Percentiles rank a stretch among this genome's conserved stretches.
phyloP scores from a whole-genome alignment of 2,888 invertebrate genomes.

The Zygothrica quintamaculata region DNA sequence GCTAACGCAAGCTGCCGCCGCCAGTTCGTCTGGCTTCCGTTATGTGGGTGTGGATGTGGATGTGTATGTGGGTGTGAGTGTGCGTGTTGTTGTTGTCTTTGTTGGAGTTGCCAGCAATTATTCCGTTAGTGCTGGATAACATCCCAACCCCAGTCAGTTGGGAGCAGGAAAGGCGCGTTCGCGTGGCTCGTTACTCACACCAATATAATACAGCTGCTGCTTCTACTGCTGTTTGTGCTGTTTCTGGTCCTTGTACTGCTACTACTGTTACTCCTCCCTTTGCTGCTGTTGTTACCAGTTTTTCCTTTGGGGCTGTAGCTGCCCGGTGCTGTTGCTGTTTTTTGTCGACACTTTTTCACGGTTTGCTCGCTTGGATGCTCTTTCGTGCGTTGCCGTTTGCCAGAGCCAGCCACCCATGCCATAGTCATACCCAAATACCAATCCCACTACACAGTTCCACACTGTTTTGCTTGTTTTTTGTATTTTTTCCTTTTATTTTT shows the following conservation, averaged over 20 bases:
- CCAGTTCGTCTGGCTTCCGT: conserved; percentile 75
- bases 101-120: conserved; percentile 76
- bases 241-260: conserved; percentile 26
- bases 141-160: conserved; percentile 36
- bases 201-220: conserved; percentile 70
- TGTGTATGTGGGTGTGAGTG: conserved; percentile 17
- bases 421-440: conserved; percentile 14
- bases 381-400: conserved; percentile 69
- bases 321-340: conserved; percentile 61
- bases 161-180: conserved; percentile 69
- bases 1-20: conserved; percentile 72
- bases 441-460: conserved; percentile 39
- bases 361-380: conserved; percentile 79
- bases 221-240: conserved; percentile 15
- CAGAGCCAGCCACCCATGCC: conserved; percentile 33
- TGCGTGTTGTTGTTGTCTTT: conserved; percentile 42
- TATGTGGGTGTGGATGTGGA: conserved; percentile 34
- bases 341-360: conserved; percentile 80
- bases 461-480: conserved; percentile 52
- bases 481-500: no score
- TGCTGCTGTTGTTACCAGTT: conserved; percentile 35
- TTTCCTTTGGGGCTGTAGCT: conserved; percentile 40
- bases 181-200: conserved; percentile 79
- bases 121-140: conserved; percentile 76
- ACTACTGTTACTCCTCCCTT: conserved; percentile 29